Base-by-base conservation (phyloP, 2,113 vertebrate genomes). In the Campylomormyrus numenius region DNA sequence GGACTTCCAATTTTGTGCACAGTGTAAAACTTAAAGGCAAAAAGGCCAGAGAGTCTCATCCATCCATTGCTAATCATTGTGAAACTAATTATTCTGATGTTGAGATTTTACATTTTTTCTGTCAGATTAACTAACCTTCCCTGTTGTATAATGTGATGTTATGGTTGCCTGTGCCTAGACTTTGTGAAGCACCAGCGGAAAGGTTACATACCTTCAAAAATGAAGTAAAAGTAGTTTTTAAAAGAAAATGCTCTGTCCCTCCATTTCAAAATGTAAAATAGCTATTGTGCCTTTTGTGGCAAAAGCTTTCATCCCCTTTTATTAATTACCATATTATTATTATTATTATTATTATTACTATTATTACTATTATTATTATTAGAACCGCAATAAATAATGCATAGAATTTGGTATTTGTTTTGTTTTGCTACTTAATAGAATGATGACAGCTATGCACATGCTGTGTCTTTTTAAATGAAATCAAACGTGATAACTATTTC, bases 401-500 rank as follows among this genome's bases (percentile, higher is more conserved):
- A 66, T 24, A 53, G 19, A 94, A 93, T 91, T 93, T 39, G 35
- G 50, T 31, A 56, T 88, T 58, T 88, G 42, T 66, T 91, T 85
- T 90, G 84, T 89, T 84, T 95, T 95, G 95, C 92, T 90, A 95
- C 97, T 97, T 96, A 93, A 96, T 95, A 94, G 96, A 92, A 94
- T 90, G 92, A 95, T 96, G 94, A 96, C 96, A 96, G 95, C 96
- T 97, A 97, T 97, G 96, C 96, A 97, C 96, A 97, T 95, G 96
- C 95, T 96, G 49, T 39, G 94, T 95, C 95, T 97, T 97, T 97
- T 97, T 96, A 95, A 96, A 88, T 58, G 87, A 17, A 49, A 88
- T 87, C 48, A 94, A 93, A 96, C 92, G 85, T 90, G 90, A 86
- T 92, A 90, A 89, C 91, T 92, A 91, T 90, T 88, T 48, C 62